Conservation (phyloP, 2,113 vertebrate genomes). For the Lepus europaeus region DNA sequence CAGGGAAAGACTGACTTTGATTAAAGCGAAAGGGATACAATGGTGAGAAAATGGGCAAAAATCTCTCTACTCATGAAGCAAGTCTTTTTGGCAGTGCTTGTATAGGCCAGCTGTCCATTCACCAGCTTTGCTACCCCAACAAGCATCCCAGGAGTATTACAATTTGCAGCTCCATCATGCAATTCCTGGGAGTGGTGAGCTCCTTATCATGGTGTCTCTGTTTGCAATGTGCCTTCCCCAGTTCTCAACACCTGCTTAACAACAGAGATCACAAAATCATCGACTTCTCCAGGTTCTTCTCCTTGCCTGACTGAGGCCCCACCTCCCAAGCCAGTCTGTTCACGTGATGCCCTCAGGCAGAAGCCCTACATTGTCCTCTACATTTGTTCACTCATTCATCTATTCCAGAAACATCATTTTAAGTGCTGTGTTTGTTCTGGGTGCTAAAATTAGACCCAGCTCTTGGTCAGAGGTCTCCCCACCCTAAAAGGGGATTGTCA, state of each 20-base stretch:
- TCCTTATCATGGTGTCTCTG: neutral
- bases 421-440: neutral
- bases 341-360: neutral
- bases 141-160: neutral
- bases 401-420: neutral
- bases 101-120: neutral
- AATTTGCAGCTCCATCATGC: neutral
- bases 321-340: neutral
- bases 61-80: neutral
- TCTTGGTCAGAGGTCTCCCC: neutral
- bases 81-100: neutral
- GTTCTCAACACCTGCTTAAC: neutral
- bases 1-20: neutral
- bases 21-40: neutral
- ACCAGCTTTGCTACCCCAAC: neutral
- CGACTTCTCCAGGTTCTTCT: neutral
- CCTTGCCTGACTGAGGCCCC: neutral
- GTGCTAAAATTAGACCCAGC: neutral
- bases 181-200: neutral
- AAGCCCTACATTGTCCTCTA: neutral
- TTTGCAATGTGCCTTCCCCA: neutral
- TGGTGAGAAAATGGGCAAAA: constrained; percentile 3
- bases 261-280: neutral
- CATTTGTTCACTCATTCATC: neutral
- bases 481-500: neutral